phyloP scores from a whole-genome alignment of 2,888 invertebrate genomes.

The Cylloceria caligata region DNA sequence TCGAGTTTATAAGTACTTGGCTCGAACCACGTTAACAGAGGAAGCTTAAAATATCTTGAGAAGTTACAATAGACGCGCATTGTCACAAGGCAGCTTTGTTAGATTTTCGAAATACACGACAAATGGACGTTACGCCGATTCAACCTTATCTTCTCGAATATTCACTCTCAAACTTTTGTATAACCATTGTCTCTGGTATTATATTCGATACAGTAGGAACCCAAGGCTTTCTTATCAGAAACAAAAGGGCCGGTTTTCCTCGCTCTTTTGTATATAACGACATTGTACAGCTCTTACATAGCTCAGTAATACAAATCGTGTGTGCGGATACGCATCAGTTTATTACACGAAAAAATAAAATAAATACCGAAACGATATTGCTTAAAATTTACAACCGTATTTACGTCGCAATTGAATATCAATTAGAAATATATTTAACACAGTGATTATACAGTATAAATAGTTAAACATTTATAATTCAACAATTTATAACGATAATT shows the following conservation, averaged over 20 bases:
- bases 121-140: not conserved
- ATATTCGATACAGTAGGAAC: not conserved
- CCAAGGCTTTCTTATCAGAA: not conserved
- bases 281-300: too few relatives aligned
- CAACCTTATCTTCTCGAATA: too few relatives aligned
- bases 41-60: not conserved
- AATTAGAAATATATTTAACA: too few relatives aligned
- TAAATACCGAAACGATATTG: too few relatives aligned
- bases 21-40: not conserved
- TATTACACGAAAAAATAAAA: not conserved
- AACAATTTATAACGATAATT: too few relatives aligned
- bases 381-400: too few relatives aligned
- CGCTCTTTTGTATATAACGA: slow-evolving; percentile 5
- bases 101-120: not conserved
- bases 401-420: too few relatives aligned
- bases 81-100: not conserved
- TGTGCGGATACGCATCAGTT: not conserved
- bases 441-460: too few relatives aligned
- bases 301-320: not conserved
- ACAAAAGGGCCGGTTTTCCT: slow-evolving; percentile 6
- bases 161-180: too few relatives aligned
- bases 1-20: not conserved
- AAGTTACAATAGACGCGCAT: not conserved
- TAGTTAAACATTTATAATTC: too few relatives aligned
- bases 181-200: too few relatives aligned